Percentiles rank a stretch among this genome's conserved stretches.
Evolutionary conservation across 2,888 invertebrate genomes (phyloP).

Genomic region (Marronus borbonicus): DNA sequence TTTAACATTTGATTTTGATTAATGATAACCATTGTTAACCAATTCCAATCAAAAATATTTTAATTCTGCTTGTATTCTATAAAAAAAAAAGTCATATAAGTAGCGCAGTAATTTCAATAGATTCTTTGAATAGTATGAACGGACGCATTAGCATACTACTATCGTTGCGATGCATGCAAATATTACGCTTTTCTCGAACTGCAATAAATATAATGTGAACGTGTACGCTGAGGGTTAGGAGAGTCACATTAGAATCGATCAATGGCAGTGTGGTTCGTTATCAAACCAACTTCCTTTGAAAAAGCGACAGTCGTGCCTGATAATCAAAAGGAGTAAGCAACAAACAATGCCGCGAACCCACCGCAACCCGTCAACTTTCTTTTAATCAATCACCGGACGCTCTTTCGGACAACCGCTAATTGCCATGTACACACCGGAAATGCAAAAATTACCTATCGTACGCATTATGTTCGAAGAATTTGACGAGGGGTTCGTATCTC

Average conservation of each 20-base stretch:
- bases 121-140: background rate
- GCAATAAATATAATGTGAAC: constrained; percentile 48
- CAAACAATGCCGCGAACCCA: constrained; percentile 59
- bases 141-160: background rate
- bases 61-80: no score
- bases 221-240: constrained; percentile 34
- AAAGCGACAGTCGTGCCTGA: constrained; percentile 59
- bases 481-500: constrained; percentile 58
- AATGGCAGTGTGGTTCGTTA: constrained; percentile 49
- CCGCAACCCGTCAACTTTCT: constrained; percentile 61
- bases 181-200: constrained; percentile 37
- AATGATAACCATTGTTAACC: no score
- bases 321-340: constrained; percentile 59
- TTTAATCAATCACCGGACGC: constrained; percentile 64
- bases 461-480: constrained; percentile 18
- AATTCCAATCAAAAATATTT: no score
- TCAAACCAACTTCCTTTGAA: constrained; percentile 55
- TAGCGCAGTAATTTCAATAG: no score
- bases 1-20: no score
- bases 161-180: constrained; percentile 14
- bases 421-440: constrained; percentile 54
- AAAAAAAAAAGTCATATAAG: no score
- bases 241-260: constrained; percentile 56
- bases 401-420: constrained; percentile 55
- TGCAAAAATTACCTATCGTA: constrained; percentile 46